A percentile compares a stretch with the other conserved stretches of the same genome.
Evolutionary conservation across 2,113 vertebrate species (phyloP).

Genomic region (Gobio gobio): DNA sequence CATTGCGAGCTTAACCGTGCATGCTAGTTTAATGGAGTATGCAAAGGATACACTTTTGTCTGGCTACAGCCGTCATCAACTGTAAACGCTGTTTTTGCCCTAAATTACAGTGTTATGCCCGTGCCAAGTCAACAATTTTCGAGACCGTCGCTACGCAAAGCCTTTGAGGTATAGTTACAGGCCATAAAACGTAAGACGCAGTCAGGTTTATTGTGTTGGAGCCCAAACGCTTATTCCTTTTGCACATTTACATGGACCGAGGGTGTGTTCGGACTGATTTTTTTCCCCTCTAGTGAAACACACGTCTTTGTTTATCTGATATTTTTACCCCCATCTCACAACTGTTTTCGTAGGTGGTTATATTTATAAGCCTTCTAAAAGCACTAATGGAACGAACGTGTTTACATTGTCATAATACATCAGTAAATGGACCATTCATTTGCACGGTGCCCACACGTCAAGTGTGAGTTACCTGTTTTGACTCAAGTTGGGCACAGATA

Average conservation of each 20-base stretch:
- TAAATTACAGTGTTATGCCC: conserved; percentile 71
- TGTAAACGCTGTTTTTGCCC: conserved; percentile 70
- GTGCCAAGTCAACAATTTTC: conserved; percentile 65
- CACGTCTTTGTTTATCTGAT: conserved; percentile 18
- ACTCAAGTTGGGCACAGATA: conserved; percentile 11
- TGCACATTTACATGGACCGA: not conserved
- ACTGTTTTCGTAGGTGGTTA: conserved; percentile 41
- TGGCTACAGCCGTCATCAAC: conserved; percentile 66
- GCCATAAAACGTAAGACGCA: conserved; percentile 17
- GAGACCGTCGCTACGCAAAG: conserved; percentile 42
- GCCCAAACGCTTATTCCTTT: conserved; percentile 36
- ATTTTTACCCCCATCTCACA: not conserved
- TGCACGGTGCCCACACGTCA: not conserved
- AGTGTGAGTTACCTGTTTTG: conserved; percentile 40
- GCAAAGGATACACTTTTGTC: conserved; percentile 64
- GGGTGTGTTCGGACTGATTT: not conserved
- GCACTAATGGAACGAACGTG: conserved; percentile 49
- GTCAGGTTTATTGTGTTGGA: conserved; percentile 37
- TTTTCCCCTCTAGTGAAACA: not conserved
- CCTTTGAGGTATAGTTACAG: conserved; percentile 47
- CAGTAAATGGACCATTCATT: conserved; percentile 29
- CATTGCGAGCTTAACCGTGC: conserved; percentile 44
- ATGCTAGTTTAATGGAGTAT: conserved; percentile 67
- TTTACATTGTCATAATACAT: conserved; percentile 33
- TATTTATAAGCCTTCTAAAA: conserved; percentile 41